These are phyloP conservation scores for Pseudorhombus dupliciocellatus DNA, from an alignment of 2,113 vertebrate genomes.

Conservation along the genomic window DNA sequence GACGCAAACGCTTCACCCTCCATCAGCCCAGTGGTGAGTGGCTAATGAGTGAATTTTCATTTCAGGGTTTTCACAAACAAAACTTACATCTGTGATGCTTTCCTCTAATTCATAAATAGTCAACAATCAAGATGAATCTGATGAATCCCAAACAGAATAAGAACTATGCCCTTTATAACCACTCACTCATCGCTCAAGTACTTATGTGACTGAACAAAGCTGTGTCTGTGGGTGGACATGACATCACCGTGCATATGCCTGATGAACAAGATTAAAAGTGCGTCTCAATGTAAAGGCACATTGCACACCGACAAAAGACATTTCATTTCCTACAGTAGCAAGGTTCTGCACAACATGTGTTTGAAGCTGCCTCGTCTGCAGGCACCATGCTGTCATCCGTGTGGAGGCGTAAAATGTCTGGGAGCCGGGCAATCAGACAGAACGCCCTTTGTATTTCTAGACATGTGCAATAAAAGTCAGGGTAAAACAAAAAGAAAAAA, in stretches of 20 bases:
- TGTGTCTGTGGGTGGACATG: not conserved
- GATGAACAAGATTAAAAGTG: not conserved
- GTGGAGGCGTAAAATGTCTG: not conserved
- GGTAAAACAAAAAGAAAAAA: not conserved
- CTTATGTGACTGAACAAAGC: too few species aligned
- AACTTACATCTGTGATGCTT: not conserved
- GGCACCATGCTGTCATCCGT: not conserved
- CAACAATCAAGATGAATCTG: not conserved
- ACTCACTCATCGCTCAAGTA: too few species aligned
- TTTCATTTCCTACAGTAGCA: not conserved
- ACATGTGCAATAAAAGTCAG: not conserved
- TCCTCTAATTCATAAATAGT: not conserved
- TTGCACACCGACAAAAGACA: not conserved
- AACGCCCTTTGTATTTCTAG: not conserved
- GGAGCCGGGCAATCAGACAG: not conserved
- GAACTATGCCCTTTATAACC: too few species aligned
- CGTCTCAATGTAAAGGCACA: not conserved
- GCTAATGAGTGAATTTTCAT: too few species aligned
- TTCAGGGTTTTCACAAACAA: not conserved
- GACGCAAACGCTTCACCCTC: too few species aligned
- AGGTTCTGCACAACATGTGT: not conserved
- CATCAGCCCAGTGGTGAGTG: too few species aligned
- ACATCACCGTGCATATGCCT: not conserved
- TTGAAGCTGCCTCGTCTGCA: not conserved
- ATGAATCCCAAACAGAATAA: too few species aligned